These are phyloP conservation scores for Meiosimyza decipiens DNA, from an alignment of 2,888 invertebrate genomes.

Conservation along the genomic window DNA sequence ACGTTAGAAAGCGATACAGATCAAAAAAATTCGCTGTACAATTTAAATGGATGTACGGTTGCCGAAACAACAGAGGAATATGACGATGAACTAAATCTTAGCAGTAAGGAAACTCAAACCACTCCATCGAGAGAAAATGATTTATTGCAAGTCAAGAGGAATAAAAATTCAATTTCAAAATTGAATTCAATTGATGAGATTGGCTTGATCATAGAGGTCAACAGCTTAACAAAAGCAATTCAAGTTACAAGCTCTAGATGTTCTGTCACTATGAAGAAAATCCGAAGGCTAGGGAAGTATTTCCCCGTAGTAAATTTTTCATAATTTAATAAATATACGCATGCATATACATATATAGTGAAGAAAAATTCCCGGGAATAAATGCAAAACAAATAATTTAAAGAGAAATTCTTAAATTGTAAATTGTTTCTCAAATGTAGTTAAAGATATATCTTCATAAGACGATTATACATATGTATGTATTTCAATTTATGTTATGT, in stretches of 20 bases:
- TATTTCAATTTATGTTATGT: no score
- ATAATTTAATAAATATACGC: constrained; percentile 47
- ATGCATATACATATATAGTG: constrained; percentile 1
- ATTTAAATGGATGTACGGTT: constrained; percentile 58
- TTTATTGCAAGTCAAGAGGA: constrained; percentile 51
- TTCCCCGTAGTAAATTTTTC: constrained; percentile 71
- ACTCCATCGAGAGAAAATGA: constrained; percentile 43
- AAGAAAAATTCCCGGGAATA: no score
- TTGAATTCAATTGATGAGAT: constrained; percentile 65
- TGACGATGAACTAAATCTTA: constrained; percentile 48
- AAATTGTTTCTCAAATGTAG: no score
- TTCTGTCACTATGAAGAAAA: constrained; percentile 68
- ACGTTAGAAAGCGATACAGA: constrained; percentile 44
- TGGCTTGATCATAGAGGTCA: constrained; percentile 64
- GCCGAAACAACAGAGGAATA: constrained; percentile 59
- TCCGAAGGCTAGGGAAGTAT: constrained; percentile 75
- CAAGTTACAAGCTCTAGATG: constrained; percentile 64
- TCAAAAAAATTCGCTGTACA: constrained; percentile 56
- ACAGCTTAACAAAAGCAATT: constrained; percentile 64
- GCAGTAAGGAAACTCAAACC: constrained; percentile 45
- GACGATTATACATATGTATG: no score
- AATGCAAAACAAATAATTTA: no score
- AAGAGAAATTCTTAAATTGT: no score
- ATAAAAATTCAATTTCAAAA: constrained; percentile 58
- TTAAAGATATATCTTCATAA: no score